These are phyloP conservation scores for Siniperca obscura DNA, from an alignment of 2,797 vertebrate genomes.

Conservation along the genomic window DNA sequence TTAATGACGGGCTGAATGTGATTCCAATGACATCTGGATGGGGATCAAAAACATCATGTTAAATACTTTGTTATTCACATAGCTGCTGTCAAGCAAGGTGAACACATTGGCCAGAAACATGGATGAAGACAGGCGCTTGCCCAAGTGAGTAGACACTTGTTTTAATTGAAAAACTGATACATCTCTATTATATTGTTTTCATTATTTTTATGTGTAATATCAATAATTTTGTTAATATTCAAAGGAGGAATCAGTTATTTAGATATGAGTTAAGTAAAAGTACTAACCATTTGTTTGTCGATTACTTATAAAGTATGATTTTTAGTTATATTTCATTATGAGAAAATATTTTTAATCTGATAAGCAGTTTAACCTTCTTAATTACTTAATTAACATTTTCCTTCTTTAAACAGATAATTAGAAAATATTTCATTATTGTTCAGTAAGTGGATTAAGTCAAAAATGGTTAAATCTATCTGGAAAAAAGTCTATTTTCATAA, in stretches of 20 bases:
- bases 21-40: background rate
- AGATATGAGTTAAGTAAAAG: background rate
- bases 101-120: slow-evolving; percentile 10
- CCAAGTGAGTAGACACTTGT: slow-evolving; percentile 37
- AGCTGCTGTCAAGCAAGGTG: fast-evolving
- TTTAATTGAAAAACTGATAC: too few relatives aligned
- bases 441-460: background rate
- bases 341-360: background rate
- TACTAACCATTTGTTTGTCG: too few relatives aligned
- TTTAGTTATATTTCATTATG: background rate
- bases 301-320: background rate
- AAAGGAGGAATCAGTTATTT: background rate
- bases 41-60: background rate
- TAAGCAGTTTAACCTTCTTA: background rate
- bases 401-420: background rate
- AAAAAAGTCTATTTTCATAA: too few relatives aligned
- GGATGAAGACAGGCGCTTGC: slow-evolving; percentile 7
- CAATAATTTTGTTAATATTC: background rate
- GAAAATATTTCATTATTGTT: background rate
- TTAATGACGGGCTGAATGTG: background rate
- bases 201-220: background rate
- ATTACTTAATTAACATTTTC: background rate
- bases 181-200: background rate
- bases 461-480: background rate
- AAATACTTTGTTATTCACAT: fast-evolving